Evolutionary conservation across 2,797 vertebrate species (phyloP).

Genomic region (Chaetophractus vellerosus): DNA sequence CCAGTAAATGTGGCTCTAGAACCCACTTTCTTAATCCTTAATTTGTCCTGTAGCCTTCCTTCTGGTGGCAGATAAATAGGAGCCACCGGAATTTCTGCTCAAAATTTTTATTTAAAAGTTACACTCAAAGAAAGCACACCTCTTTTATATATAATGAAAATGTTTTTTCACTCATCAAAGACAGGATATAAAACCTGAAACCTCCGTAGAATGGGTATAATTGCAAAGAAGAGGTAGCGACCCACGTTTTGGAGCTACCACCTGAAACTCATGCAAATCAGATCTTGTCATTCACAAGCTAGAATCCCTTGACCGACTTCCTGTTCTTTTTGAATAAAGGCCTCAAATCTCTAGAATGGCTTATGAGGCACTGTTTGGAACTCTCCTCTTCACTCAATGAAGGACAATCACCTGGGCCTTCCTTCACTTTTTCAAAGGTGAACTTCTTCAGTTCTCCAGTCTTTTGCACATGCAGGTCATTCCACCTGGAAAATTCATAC

Average conservation of each 20-base stretch:
- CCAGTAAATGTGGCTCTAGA: constrained; percentile 60
- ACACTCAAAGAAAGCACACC: background rate
- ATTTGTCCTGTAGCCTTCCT: background rate
- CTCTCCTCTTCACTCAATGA: background rate
- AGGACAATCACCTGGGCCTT: background rate
- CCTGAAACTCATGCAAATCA: background rate
- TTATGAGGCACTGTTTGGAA: background rate
- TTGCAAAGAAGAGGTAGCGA: background rate
- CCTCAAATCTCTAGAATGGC: background rate
- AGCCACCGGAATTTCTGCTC: constrained; percentile 18
- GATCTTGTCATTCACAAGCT: background rate
- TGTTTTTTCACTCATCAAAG: background rate
- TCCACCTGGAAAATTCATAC: background rate
- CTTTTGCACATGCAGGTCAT: background rate
- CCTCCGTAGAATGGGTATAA: background rate
- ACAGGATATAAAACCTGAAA: background rate
- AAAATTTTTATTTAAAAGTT: background rate
- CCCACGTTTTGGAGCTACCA: background rate
- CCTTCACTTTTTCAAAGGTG: background rate
- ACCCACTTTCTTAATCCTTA: constrained; percentile 12
- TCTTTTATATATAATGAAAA: background rate
- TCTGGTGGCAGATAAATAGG: background rate
- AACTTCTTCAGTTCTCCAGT: background rate
- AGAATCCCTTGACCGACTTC: background rate
- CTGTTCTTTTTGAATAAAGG: background rate